Percentiles rank a stretch among this genome's conserved stretches.
Evolutionary conservation across 2,797 vertebrate species (phyloP).

Genomic region (Thalassophryne amazonica): DNA sequence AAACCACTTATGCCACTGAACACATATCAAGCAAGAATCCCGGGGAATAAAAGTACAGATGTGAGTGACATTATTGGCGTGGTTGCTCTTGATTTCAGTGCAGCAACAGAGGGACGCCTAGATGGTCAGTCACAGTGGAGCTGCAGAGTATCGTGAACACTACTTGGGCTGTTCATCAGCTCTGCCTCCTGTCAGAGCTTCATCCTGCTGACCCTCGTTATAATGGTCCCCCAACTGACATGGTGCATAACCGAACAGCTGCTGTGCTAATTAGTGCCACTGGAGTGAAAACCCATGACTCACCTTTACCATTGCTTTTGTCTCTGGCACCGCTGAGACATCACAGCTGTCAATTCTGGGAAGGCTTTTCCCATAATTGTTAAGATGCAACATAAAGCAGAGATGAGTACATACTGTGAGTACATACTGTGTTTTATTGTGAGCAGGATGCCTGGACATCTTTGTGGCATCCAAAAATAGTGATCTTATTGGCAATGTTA

Average conservation of each 20-base stretch:
- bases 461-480: too few species aligned
- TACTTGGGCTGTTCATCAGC: neutral
- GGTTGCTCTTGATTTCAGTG: neutral
- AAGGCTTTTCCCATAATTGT: too few species aligned
- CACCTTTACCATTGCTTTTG: slow-evolving; percentile 26
- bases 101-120: neutral
- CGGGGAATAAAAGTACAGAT: neutral
- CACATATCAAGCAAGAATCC: slow-evolving; percentile 5
- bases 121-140: slow-evolving; percentile 15
- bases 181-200: slow-evolving; percentile 13
- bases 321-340: too few species aligned
- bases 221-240: slow-evolving; percentile 18
- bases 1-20: neutral
- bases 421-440: too few species aligned
- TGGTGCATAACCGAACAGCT: slow-evolving; percentile 28
- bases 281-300: slow-evolving; percentile 32
- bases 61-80: slow-evolving; percentile 23
- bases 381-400: too few species aligned
- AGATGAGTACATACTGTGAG: too few species aligned
- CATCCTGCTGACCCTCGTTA: slow-evolving; percentile 55
- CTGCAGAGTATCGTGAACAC: too few species aligned
- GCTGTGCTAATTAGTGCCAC: slow-evolving; percentile 35
- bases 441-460: too few species aligned
- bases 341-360: too few species aligned
- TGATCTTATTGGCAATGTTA: too few species aligned